Conservation (phyloP, 2,113 vertebrate species). For the Climacteris rufus region DNA sequence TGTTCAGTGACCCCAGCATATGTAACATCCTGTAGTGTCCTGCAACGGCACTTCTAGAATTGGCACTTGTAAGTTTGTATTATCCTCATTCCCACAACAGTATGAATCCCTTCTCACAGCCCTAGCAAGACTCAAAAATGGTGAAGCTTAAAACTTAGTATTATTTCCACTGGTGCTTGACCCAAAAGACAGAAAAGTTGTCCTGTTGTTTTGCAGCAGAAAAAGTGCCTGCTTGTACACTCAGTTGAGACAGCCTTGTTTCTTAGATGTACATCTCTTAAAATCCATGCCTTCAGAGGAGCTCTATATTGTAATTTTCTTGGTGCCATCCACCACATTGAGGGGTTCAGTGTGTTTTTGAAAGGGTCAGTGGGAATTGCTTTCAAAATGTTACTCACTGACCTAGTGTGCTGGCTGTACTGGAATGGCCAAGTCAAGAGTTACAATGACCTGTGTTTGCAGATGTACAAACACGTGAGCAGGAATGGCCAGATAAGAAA, state of each 20-base stretch:
- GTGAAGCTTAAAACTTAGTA: not conserved
- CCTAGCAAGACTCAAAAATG: not conserved
- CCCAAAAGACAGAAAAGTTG: not conserved
- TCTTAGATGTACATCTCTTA: not conserved
- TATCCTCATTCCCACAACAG: not conserved
- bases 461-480: not conserved
- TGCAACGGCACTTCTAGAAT: not conserved
- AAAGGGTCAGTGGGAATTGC: not conserved
- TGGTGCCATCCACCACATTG: not conserved
- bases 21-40: accelerated
- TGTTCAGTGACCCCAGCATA: not conserved
- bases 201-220: not conserved
- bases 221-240: not conserved
- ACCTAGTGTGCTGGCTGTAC: not conserved
- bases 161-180: not conserved
- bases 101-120: not conserved
- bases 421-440: not conserved
- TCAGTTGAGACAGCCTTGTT: not conserved
- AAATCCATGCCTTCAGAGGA: not conserved
- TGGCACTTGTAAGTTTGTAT: not conserved
- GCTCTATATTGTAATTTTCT: not conserved
- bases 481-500: not conserved
- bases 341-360: not conserved
- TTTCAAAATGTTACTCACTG: not conserved
- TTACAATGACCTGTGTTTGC: not conserved